phyloP scores from a whole-genome alignment of 2,888 invertebrate species.

The Neuroscelio doddi region DNA sequence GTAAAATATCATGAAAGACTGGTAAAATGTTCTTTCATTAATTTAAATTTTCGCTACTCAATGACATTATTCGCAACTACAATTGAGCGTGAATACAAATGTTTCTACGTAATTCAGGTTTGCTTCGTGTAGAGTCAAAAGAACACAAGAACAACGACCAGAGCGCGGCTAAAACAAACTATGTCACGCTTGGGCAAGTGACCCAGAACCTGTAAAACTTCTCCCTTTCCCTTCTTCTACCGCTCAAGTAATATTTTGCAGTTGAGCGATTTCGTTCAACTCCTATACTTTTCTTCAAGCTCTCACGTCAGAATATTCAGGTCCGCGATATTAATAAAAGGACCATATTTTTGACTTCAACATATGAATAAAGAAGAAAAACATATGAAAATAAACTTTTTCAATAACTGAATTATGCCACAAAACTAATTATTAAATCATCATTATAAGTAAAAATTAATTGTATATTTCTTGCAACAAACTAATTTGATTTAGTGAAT shows the following conservation, averaged over 20 bases:
- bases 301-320: conserved; percentile 2
- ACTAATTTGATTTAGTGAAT: no score
- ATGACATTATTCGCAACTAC: conserved; percentile 28
- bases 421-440: no score
- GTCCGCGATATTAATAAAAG: conserved; percentile 4
- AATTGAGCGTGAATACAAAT: conserved; percentile 32
- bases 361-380: background rate
- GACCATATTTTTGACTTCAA: background rate
- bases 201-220: conserved; percentile 21
- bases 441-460: no score
- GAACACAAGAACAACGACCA: conserved; percentile 19
- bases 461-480: no score
- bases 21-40: no score
- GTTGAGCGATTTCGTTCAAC: conserved; percentile 1
- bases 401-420: no score
- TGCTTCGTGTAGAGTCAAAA: conserved; percentile 20
- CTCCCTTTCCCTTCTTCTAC: conserved; percentile 2
- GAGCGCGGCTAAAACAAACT: conserved; percentile 25
- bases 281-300: background rate
- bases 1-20: no score
- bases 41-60: conserved; percentile 13
- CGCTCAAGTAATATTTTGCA: conserved; percentile 10
- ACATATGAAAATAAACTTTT: no score
- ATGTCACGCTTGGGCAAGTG: conserved; percentile 26
- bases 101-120: conserved; percentile 24